Conservation (phyloP, 2,113 vertebrate species). For the Bufo gargarizans region DNA sequence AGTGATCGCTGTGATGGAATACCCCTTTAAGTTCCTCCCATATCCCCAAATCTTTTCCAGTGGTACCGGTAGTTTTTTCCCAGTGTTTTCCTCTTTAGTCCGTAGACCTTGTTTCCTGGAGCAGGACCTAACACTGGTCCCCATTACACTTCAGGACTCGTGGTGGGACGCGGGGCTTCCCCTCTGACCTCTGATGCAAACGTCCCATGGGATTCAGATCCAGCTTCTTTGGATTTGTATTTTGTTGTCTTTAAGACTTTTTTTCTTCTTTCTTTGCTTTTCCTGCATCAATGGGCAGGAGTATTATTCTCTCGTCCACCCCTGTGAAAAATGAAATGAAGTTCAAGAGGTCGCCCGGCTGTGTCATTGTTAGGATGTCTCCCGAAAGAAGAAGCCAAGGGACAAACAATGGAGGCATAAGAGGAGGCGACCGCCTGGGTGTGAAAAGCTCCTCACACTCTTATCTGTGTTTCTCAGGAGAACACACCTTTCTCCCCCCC, state of each 20-base stretch:
- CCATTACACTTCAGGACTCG: background rate
- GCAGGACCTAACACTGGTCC: too few species aligned
- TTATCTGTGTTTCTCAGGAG: background rate
- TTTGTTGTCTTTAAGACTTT: background rate
- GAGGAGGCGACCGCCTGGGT: background rate
- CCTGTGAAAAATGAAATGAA: conserved; percentile 36
- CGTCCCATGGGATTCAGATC: background rate
- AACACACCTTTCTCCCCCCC: background rate
- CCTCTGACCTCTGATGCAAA: background rate
- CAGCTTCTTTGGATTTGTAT: background rate
- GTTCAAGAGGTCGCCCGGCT: background rate
- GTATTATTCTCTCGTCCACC: background rate
- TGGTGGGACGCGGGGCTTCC: background rate
- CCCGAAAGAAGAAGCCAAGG: conserved; percentile 5
- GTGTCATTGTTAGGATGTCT: background rate
- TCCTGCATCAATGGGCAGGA: conserved; percentile 8
- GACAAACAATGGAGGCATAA: conserved; percentile 12
- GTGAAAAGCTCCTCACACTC: background rate
- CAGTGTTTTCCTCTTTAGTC: too few species aligned
- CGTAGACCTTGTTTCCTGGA: too few species aligned
- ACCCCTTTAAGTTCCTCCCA: too few species aligned
- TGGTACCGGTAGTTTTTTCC: too few species aligned
- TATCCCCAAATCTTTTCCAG: too few species aligned
- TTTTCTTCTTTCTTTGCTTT: background rate
- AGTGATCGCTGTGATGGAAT: too few species aligned